Evolutionary conservation across 2,888 invertebrate species (phyloP), one percentile per base, ranked within the genome.

Genomic region (Ernsta delagoae): DNA sequence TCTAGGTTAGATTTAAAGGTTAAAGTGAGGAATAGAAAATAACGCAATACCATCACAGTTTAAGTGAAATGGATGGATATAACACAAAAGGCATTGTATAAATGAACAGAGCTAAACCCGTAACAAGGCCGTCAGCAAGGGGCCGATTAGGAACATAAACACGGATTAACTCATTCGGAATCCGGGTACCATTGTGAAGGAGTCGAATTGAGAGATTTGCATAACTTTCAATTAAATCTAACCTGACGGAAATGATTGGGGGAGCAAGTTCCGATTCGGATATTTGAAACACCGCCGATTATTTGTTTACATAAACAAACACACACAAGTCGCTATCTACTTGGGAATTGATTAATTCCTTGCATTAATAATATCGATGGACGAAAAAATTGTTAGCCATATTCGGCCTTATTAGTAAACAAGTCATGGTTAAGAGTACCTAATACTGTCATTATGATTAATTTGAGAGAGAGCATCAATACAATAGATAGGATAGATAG

Each of bases 121-220:
- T 82, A 90, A 92, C 92, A 90, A 89, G 89, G 86, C 86, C 85
- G 85, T 84, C 79, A 87, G 89, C 84, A 86, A 90, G 89, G 90
- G 90, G 88, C 87, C 89, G 92, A 92, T 92, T 92, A 91, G 88
- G 84, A 90, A 86, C 89, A 92, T 93, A 92, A 93, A 93, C 93
- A 93, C 85, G 85, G 93, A 92, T 93, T 92, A 93, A 90, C 90
- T 91, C 93, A 92, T 92, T 92, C 87, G 90, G 90, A 93, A 92
- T 93, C 92, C 88, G 83, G 85, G 84, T 86, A 88, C 88, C 85
- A 93, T 91, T 92, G 92, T 92, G 87, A 90, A 92, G 90, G 91
- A 92, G 90, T 90, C 87, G 88, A 88, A 89, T 89, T 86, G 89
- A 85, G 90, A 91, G 90, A 93, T 93, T 93, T 93, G 92, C 92